Evolutionary conservation across 1,140 invertebrate genomes (phyloP).

Genomic region (Sipha flava): DNA sequence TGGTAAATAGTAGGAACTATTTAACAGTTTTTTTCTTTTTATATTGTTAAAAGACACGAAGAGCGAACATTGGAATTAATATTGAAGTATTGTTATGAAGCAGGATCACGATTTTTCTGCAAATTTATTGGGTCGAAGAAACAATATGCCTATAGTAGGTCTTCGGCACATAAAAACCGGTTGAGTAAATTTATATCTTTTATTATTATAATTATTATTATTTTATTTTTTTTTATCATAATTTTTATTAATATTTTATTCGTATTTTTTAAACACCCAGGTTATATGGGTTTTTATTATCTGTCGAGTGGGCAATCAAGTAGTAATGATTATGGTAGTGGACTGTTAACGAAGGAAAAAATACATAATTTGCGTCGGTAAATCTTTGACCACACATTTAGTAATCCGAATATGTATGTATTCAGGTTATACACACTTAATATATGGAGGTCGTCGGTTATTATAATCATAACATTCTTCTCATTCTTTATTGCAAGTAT

Average conservation of each 20-base stretch:
- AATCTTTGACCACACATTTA: slow-evolving; percentile 17
- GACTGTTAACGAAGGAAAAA: background rate
- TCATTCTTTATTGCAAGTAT: background rate
- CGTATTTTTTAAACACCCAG: background rate
- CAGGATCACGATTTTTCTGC: background rate
- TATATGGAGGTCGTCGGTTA: slow-evolving; percentile 6
- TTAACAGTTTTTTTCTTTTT: background rate
- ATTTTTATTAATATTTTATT: background rate
- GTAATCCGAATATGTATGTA: slow-evolving; percentile 4
- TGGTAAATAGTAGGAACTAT: background rate
- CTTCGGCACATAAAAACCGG: background rate
- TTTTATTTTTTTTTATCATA: background rate
- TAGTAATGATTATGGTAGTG: background rate
- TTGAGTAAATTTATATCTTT: slow-evolving; percentile 24
- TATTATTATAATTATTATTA: background rate
- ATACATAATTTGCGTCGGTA: slow-evolving; percentile 12
- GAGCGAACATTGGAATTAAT: background rate
- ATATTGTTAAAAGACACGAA: background rate
- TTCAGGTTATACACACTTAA: background rate
- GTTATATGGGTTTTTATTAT: background rate
- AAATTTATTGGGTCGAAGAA: background rate
- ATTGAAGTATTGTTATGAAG: background rate
- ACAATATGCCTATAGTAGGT: background rate
- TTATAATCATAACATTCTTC: background rate
- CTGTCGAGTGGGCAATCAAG: background rate